Percentiles rank a stretch among this genome's conserved stretches.
Evolutionary conservation across 2,888 invertebrate species (phyloP).

Genomic region (Brenthis hecate): DNA sequence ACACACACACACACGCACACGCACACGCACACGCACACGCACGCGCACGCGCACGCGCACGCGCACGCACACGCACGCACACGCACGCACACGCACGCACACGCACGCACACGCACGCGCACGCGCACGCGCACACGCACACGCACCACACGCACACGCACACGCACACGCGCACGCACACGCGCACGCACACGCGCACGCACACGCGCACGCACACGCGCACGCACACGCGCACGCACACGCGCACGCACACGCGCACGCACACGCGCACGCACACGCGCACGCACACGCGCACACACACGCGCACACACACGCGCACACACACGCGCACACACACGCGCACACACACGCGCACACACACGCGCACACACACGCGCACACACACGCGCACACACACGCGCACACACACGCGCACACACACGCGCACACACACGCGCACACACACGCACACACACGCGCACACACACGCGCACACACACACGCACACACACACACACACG

Average conservation of each 20-base stretch:
- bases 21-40: background rate
- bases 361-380: too few species aligned
- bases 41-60: background rate
- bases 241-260: slow-evolving; percentile 25
- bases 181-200: slow-evolving; percentile 25
- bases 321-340: too few species aligned
- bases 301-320: background rate
- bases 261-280: too few species aligned
- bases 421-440: too few species aligned
- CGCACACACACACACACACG: too few species aligned
- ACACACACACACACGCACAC: background rate
- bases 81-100: background rate
- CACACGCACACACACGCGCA: background rate
- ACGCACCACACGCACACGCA: background rate
- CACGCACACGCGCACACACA: background rate
- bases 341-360: background rate
- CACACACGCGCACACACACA: background rate
- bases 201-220: too few species aligned
- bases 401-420: background rate
- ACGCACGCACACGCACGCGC: background rate
- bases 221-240: too few species aligned
- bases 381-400: background rate
- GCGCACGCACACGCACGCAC: background rate
- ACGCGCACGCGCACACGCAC: background rate
- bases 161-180: too few species aligned